A percentile compares a stretch with the other conserved stretches of the same genome.
These are phyloP conservation scores for Entomobrya multifasciata DNA, from an alignment of 2,888 invertebrate genomes.

Conservation along the genomic window DNA sequence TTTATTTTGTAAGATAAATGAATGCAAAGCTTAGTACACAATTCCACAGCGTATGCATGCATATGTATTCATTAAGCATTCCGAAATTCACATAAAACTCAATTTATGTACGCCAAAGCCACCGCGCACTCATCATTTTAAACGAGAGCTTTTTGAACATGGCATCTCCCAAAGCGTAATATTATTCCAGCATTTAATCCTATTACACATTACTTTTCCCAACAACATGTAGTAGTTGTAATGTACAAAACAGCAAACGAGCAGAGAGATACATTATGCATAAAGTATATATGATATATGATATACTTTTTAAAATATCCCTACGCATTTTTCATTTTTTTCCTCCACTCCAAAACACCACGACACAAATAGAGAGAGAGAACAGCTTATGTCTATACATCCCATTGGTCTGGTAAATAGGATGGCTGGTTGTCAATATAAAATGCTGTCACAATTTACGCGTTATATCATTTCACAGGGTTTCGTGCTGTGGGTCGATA, in stretches of 20 bases:
- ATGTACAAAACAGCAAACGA: neutral
- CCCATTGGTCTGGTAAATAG: no score
- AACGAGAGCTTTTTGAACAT: neutral
- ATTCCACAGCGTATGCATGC: no score
- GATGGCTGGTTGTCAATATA: conserved; percentile 79
- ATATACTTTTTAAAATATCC: neutral
- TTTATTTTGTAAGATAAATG: no score
- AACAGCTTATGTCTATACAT: neutral
- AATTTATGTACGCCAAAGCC: conserved; percentile 15
- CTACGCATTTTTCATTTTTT: conserved; percentile 16
- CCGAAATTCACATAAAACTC: neutral
- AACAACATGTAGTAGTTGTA: neutral
- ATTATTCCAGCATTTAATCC: conserved; percentile 43
- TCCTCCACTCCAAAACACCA: neutral
- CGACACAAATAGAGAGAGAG: neutral
- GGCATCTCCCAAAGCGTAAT: neutral
- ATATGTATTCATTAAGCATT: conserved; percentile 3
- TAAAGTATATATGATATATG: neutral
- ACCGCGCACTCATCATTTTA: neutral
- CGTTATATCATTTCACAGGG: conserved; percentile 79
- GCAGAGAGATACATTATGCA: conserved; percentile 13
- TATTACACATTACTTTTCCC: conserved; percentile 27
- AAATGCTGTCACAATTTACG: conserved; percentile 80
- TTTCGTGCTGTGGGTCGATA: conserved; percentile 79
- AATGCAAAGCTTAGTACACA: no score